Percentiles rank a stretch among this genome's conserved stretches.
Evolutionary conservation across 2,888 invertebrate genomes (phyloP).

Genomic region (Drosophila mercatorum): DNA sequence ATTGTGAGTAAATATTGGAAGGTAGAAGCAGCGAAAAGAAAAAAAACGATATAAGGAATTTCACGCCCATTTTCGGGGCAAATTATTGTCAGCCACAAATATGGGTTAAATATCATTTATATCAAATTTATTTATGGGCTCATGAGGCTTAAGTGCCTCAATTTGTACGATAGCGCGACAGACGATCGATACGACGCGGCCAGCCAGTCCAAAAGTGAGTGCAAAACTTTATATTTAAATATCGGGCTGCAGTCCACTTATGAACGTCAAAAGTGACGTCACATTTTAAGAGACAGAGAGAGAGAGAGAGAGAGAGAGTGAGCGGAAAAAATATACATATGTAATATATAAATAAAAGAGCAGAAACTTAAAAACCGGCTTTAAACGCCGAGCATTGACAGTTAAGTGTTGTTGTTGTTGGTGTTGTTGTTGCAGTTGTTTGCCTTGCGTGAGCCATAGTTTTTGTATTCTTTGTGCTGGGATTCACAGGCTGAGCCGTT

Average conservation of each 20-base stretch:
- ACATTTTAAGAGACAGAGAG: constrained; percentile 35
- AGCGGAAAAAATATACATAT: background rate
- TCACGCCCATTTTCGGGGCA: constrained; percentile 52
- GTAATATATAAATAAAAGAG: constrained; percentile 6
- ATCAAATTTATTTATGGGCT: constrained; percentile 67
- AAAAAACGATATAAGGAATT: constrained; percentile 28
- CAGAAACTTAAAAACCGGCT: constrained; percentile 55
- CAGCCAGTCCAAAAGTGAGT: constrained; percentile 42
- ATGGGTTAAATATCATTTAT: constrained; percentile 76
- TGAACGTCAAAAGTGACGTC: constrained; percentile 75
- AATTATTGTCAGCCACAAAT: constrained; percentile 61
- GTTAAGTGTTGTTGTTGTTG: constrained; percentile 8
- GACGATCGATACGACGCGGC: constrained; percentile 24
- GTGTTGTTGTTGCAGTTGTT: constrained; percentile 11
- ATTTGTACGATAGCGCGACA: constrained; percentile 52
- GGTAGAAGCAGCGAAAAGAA: constrained; percentile 15
- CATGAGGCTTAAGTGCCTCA: constrained; percentile 64
- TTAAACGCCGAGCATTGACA: constrained; percentile 35
- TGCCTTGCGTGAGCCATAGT: constrained; percentile 36
- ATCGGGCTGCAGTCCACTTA: constrained; percentile 21
- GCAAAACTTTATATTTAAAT: constrained; percentile 48
- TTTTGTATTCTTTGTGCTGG: constrained; percentile 47
- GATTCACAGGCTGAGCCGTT: constrained; percentile 49
- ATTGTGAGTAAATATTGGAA: constrained; percentile 46
- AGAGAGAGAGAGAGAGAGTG: constrained; percentile 9